Evolutionary conservation across 2,888 invertebrate genomes (phyloP).

Genomic region (Spodoptera littoralis): DNA sequence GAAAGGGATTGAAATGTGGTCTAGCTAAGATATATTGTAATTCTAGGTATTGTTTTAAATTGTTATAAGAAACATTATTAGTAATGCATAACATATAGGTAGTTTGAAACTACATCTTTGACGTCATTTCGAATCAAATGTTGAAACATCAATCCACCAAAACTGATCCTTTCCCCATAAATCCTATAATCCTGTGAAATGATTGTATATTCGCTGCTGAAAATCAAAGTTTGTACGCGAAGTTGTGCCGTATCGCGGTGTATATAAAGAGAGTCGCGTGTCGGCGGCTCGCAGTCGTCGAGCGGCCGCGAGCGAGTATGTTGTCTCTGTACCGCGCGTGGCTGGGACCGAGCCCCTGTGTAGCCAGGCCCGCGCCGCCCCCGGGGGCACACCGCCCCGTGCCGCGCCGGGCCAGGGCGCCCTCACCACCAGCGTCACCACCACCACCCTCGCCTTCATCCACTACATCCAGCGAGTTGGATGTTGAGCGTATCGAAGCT

Average conservation of each 20-base stretch:
- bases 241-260: slow-evolving; percentile 34
- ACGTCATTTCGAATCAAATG: too few relatives aligned
- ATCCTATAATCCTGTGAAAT: too few relatives aligned
- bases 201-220: background rate
- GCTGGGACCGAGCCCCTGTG: slow-evolving; percentile 85
- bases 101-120: too few relatives aligned
- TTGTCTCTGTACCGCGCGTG: slow-evolving; percentile 87
- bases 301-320: slow-evolving; percentile 71
- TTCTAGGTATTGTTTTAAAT: background rate
- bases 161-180: too few relatives aligned
- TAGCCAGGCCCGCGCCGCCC: slow-evolving; percentile 82
- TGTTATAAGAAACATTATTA: too few relatives aligned
- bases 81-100: too few relatives aligned
- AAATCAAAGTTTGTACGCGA: slow-evolving; percentile 30
- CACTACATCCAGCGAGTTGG: slow-evolving; percentile 81
- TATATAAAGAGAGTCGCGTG: slow-evolving; percentile 66
- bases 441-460: slow-evolving; percentile 80
- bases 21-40: slow-evolving; percentile 3
- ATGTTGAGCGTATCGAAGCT: slow-evolving; percentile 80
- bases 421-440: slow-evolving; percentile 74
- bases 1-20: slow-evolving; percentile 26
- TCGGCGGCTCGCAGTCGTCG: slow-evolving; percentile 64
- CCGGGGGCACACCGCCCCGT: slow-evolving; percentile 85
- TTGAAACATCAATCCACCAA: too few relatives aligned
- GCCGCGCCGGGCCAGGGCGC: slow-evolving; percentile 76